Conservation (phyloP, 2,113 vertebrate species). For the Neoarius graeffei region DNA sequence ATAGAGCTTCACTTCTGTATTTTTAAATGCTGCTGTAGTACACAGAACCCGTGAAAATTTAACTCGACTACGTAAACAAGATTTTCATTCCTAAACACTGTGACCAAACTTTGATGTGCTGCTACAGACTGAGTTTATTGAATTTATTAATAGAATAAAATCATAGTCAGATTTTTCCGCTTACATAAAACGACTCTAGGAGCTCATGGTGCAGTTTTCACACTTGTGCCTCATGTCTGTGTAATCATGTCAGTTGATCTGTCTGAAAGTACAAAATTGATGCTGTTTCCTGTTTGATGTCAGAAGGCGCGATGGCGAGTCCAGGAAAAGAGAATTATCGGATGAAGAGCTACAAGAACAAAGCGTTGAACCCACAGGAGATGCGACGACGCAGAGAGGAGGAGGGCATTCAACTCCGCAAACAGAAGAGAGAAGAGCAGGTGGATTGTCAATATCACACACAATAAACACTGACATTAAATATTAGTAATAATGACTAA, state of each 20-base stretch:
- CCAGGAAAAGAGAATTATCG: slow-evolving; percentile 85
- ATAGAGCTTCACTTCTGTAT: neutral
- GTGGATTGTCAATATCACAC: slow-evolving; percentile 61
- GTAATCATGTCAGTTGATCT: too few species aligned
- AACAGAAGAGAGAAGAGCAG: slow-evolving; percentile 93
- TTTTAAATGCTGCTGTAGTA: neutral
- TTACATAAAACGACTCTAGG: too few species aligned
- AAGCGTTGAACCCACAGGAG: slow-evolving; percentile 90
- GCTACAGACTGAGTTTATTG: too few species aligned
- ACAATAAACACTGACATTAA: neutral
- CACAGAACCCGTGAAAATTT: too few species aligned
- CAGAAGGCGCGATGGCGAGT: slow-evolving; percentile 82
- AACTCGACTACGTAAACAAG: too few species aligned
- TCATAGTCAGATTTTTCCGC: too few species aligned
- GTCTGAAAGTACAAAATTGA: too few species aligned
- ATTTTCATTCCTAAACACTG: too few species aligned
- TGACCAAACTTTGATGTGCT: too few species aligned
- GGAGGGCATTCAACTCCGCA: slow-evolving; percentile 90
- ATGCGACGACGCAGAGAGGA: slow-evolving; percentile 91
- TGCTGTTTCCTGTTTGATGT: neutral
- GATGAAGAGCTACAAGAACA: slow-evolving; percentile 96
- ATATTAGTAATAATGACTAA: neutral
- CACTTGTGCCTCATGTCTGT: too few species aligned
- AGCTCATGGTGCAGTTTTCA: too few species aligned
- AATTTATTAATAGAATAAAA: too few species aligned